Evolutionary conservation across 2,113 vertebrate species (phyloP).

Genomic region (Cinclus cinclus): DNA sequence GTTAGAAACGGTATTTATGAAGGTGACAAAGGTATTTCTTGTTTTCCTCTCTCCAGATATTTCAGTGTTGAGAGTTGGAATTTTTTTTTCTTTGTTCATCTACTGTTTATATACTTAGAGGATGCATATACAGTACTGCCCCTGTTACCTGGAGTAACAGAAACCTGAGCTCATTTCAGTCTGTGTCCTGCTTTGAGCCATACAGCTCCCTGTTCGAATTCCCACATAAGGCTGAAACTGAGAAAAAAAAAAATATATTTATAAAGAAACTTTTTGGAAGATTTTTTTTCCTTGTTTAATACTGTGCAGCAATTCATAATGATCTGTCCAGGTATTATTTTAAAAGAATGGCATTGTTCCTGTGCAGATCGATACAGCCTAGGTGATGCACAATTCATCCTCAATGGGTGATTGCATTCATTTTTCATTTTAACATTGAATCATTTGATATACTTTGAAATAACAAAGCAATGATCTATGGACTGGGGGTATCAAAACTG

Average conservation of each 20-base stretch:
- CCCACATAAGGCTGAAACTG: neutral
- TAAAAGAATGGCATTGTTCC: conserved; percentile 31
- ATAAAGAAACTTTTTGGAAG: conserved; percentile 3
- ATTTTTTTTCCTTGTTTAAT: neutral
- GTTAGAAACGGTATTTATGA: conserved; percentile 51
- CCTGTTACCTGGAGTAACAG: neutral
- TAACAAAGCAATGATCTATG: conserved; percentile 40
- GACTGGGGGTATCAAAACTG: conserved; percentile 1
- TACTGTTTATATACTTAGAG: neutral
- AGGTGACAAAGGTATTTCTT: neutral
- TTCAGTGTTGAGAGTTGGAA: neutral
- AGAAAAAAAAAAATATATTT: neutral
- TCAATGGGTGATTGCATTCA: neutral
- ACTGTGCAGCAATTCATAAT: conserved; percentile 33
- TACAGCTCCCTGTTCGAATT: conserved; percentile 13
- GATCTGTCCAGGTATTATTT: conserved; percentile 19
- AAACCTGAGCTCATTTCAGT: neutral
- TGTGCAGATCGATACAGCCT: conserved; percentile 23
- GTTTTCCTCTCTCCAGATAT: neutral
- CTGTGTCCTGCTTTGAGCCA: neutral
- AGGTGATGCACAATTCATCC: conserved; percentile 42
- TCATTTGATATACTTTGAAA: conserved; percentile 55
- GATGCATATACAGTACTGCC: neutral
- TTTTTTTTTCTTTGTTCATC: conserved; percentile 20
- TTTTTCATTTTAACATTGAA: conserved; percentile 58